Evolutionary conservation across 2,797 vertebrate genomes (phyloP).

Genomic region (Anabas testudineus): DNA sequence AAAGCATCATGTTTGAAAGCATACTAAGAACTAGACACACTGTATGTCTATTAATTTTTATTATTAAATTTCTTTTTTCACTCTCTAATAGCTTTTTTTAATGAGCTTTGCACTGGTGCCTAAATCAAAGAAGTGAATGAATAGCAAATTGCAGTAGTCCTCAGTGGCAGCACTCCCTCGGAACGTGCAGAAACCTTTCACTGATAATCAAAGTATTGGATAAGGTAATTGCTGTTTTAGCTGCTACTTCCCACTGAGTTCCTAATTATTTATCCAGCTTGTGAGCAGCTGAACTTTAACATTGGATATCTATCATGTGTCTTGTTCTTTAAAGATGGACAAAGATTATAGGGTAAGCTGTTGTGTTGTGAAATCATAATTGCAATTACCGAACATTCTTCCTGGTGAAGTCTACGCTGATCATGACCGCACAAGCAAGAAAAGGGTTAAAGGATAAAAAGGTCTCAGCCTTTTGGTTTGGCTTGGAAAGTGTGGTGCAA

Average conservation of each 20-base stretch:
- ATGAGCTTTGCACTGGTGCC: constrained; percentile 58
- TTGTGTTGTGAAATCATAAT: constrained; percentile 44
- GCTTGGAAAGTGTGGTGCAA: constrained; percentile 12
- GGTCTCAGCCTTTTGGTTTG: constrained; percentile 41
- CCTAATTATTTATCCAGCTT: constrained; percentile 68
- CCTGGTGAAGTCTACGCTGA: neutral
- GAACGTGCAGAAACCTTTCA: constrained; percentile 63
- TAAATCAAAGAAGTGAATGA: constrained; percentile 66
- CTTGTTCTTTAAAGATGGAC: neutral
- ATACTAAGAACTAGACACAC: neutral
- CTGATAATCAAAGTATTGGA: constrained; percentile 72
- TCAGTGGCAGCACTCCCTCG: constrained; percentile 33
- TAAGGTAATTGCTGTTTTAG: constrained; percentile 70
- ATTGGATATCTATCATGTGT: constrained; percentile 31
- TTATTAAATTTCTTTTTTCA: constrained; percentile 18
- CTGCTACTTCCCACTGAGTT: constrained; percentile 52
- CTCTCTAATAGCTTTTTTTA: constrained; percentile 54
- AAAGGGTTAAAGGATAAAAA: constrained; percentile 26
- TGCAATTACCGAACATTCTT: constrained; percentile 38
- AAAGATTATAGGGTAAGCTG: constrained; percentile 20
- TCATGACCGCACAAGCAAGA: constrained; percentile 35
- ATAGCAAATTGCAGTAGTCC: constrained; percentile 53
- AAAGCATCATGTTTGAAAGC: neutral
- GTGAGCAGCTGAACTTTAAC: constrained; percentile 37
- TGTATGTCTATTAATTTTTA: too few species aligned